Evolutionary conservation across 1,140 invertebrate genomes (phyloP).

Genomic region (Dendrolimus kikuchii): DNA sequence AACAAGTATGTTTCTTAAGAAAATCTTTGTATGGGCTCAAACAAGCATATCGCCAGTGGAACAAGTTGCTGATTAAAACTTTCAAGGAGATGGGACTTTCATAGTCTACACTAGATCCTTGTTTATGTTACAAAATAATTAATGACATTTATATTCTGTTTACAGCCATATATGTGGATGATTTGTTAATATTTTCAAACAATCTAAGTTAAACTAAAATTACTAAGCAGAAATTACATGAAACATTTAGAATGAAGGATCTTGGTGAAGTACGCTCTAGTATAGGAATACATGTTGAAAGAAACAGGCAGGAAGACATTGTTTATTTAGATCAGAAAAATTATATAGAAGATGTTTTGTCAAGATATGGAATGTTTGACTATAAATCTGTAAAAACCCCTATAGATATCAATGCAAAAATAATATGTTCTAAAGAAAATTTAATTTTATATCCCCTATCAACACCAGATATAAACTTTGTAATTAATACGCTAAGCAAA

Average conservation of each 20-base stretch:
- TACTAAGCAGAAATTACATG: too few relatives aligned
- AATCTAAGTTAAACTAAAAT: too few relatives aligned
- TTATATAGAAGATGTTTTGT: too few relatives aligned
- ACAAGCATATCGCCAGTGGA: constrained; percentile 25
- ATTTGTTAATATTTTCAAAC: constrained; percentile 5
- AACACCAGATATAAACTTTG: constrained; percentile 11
- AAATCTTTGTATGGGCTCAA: constrained; percentile 29
- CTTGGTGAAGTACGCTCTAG: too few relatives aligned
- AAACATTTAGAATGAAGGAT: too few relatives aligned
- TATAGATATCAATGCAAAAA: constrained; percentile 4
- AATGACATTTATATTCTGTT: constrained; percentile 6
- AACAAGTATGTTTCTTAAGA: constrained; percentile 18
- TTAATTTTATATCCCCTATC: constrained; percentile 7
- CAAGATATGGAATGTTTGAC: too few relatives aligned
- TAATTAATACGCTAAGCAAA: constrained; percentile 14
- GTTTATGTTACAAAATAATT: constrained; percentile 18
- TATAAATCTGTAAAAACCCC: constrained; percentile 13
- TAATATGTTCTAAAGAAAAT: constrained; percentile 1
- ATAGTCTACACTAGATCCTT: constrained; percentile 20
- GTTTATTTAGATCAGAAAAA: too few relatives aligned
- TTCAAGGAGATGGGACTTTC: constrained; percentile 20
- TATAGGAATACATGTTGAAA: too few relatives aligned
- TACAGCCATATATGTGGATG: constrained; percentile 10
- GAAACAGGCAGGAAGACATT: too few relatives aligned
- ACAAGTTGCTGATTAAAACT: constrained; percentile 16